A percentile compares a stretch with the other conserved stretches of the same genome.
Evolutionary conservation across 1,140 invertebrate species (phyloP).

Genomic region (Scaptomyza montana): DNA sequence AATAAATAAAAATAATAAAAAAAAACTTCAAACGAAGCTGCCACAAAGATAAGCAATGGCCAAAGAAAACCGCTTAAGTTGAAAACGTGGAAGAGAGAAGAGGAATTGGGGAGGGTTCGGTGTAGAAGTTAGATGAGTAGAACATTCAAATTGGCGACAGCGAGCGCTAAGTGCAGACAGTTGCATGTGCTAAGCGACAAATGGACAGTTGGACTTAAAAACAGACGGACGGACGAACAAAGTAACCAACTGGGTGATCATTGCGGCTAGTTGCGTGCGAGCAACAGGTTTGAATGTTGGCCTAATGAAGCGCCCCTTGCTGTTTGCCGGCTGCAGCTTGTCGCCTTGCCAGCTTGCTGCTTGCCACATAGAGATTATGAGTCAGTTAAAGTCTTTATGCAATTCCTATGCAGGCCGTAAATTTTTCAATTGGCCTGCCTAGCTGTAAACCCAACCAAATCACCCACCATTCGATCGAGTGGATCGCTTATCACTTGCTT

Average conservation of each 20-base stretch:
- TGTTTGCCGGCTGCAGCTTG: slow-evolving; percentile 2
- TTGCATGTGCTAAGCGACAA: slow-evolving; percentile 59
- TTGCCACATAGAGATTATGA: slow-evolving; percentile 32
- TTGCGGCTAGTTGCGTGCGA: slow-evolving; percentile 38
- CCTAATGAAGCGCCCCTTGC: slow-evolving; percentile 55
- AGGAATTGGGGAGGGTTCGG: not conserved
- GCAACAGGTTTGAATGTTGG: slow-evolving; percentile 66
- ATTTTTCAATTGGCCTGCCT: slow-evolving; percentile 26
- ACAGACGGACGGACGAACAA: slow-evolving; percentile 7
- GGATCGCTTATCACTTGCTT: slow-evolving; percentile 37
- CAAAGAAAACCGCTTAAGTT: slow-evolving; percentile 40
- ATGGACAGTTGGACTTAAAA: slow-evolving; percentile 9
- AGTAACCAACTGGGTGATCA: slow-evolving; percentile 32
- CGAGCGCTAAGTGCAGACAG: slow-evolving; percentile 63
- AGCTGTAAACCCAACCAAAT: not conserved
- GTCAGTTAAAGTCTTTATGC: slow-evolving; percentile 64
- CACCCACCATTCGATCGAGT: slow-evolving; percentile 20
- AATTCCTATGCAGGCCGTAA: slow-evolving; percentile 35
- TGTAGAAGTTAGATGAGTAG: not conserved
- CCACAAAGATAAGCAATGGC: slow-evolving; percentile 44
- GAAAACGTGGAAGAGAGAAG: slow-evolving; percentile 3
- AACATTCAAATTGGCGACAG: slow-evolving; percentile 62
- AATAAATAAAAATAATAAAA: slow-evolving; percentile 2
- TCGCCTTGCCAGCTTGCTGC: slow-evolving; percentile 4
- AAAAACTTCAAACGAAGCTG: slow-evolving; percentile 24